phyloP scores from a whole-genome alignment of 2,888 invertebrate species.

The Drosophila rellima region DNA sequence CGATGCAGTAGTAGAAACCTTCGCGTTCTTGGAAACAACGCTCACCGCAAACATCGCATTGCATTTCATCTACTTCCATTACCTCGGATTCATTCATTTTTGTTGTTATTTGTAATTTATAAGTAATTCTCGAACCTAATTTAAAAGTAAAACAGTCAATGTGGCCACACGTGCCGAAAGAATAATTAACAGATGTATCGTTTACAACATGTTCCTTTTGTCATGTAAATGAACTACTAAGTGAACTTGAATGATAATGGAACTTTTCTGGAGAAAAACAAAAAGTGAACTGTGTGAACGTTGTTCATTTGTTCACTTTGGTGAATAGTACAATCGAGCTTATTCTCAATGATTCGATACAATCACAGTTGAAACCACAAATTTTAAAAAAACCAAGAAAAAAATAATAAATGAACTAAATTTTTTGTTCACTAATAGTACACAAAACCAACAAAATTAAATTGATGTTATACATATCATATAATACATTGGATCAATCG shows the following conservation, averaged over 20 bases:
- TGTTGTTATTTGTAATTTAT: not conserved
- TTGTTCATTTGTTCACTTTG: too few species aligned
- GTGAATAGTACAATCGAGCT: too few species aligned
- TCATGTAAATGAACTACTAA: too few species aligned
- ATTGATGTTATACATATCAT: too few species aligned
- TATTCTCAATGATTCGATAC: not conserved
- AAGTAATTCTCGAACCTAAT: not conserved
- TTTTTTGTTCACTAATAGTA: too few species aligned
- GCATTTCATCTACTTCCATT: conserved; percentile 50
- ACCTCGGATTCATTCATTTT: conserved; percentile 52
- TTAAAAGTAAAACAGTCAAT: not conserved
- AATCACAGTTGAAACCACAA: too few species aligned
- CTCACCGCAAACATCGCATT: conserved; percentile 82
- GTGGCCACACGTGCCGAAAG: not conserved
- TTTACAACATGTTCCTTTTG: not conserved
- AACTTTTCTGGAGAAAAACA: too few species aligned
- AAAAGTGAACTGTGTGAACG: not conserved
- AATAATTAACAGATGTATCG: not conserved
- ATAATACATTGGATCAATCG: too few species aligned
- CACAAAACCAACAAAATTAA: too few species aligned
- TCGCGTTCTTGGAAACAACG: conserved; percentile 77
- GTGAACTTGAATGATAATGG: too few species aligned
- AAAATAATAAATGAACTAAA: too few species aligned
- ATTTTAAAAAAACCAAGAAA: too few species aligned
- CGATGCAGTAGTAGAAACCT: conserved; percentile 84